A percentile compares a stretch with the other conserved stretches of the same genome.
These are phyloP conservation scores for Ooceraea biroi DNA, from an alignment of 1,140 invertebrate genomes.

Conservation along the genomic window DNA sequence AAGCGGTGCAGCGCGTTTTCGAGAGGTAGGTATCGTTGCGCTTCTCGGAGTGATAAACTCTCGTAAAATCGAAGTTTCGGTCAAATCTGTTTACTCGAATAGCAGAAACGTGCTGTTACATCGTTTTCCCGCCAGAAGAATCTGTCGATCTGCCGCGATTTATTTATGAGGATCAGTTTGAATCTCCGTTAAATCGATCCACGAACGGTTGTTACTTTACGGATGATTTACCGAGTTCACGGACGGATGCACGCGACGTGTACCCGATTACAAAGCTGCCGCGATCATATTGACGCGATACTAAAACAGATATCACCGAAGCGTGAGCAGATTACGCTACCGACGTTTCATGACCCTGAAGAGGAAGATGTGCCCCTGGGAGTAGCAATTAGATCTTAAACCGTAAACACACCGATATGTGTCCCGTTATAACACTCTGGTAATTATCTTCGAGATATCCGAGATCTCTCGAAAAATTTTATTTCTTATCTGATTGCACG, in stretches of 20 bases:
- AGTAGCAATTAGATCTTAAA: constrained; percentile 15
- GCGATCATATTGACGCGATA: constrained; percentile 5
- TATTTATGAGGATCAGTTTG: constrained; percentile 49
- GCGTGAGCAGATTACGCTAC: neutral
- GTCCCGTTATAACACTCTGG: neutral
- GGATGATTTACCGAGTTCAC: constrained; percentile 67
- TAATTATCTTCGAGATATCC: neutral
- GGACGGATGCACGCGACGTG: constrained; percentile 31
- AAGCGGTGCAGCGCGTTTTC: neutral
- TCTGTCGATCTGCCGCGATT: constrained; percentile 12
- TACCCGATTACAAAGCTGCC: constrained; percentile 58
- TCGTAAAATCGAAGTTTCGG: neutral
- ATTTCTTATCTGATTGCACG: neutral
- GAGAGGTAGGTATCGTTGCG: neutral
- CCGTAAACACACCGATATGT: neutral
- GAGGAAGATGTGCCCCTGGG: neutral
- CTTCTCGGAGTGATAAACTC: neutral
- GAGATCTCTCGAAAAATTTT: neutral
- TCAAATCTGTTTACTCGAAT: neutral
- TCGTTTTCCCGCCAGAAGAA: neutral
- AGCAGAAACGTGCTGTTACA: neutral
- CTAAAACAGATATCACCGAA: constrained; percentile 17
- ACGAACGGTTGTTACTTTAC: constrained; percentile 53
- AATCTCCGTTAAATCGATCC: neutral
- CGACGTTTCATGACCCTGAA: constrained; percentile 6